These are phyloP conservation scores for Brachypterus glaber DNA, from an alignment of 2,888 invertebrate genomes.

Conservation along the genomic window DNA sequence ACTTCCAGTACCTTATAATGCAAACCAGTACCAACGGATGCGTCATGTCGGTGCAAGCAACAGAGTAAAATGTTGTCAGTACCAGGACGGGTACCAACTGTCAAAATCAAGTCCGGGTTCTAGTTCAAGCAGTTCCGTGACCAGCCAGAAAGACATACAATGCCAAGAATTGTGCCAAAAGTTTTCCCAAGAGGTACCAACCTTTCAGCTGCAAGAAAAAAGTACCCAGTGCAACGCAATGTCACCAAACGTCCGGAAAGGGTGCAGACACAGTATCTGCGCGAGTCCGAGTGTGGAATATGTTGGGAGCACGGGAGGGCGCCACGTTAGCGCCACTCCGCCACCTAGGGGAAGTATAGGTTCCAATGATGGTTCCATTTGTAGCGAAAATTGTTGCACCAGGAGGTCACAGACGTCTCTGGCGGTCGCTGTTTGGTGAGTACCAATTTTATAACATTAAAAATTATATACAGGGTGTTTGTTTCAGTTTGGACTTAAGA, in stretches of 20 bases:
- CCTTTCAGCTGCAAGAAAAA: constrained; percentile 36
- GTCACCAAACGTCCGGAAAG: constrained; percentile 29
- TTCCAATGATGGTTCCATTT: constrained; percentile 28
- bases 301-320: constrained; percentile 54
- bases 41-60: constrained; percentile 36
- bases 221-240: constrained; percentile 38
- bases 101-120: constrained; percentile 44
- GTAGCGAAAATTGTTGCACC: constrained; percentile 34
- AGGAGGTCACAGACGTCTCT: constrained; percentile 31
- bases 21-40: constrained; percentile 38
- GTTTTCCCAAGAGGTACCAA: constrained; percentile 16
- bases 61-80: constrained; percentile 37
- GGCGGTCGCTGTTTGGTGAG: constrained; percentile 42
- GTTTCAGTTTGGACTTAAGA: too few species aligned
- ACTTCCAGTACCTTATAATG: constrained; percentile 42
- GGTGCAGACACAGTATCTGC: constrained; percentile 43
- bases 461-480: too few species aligned
- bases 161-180: constrained; percentile 35
- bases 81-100: constrained; percentile 35
- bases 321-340: constrained; percentile 43
- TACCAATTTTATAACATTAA: constrained; percentile 25
- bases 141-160: constrained; percentile 39
- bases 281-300: constrained; percentile 46
- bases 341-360: constrained; percentile 34
- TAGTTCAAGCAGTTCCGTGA: constrained; percentile 41